Evolutionary conservation across 2,888 invertebrate species (phyloP).

Genomic region (Scrobipalpa atriplicella): DNA sequence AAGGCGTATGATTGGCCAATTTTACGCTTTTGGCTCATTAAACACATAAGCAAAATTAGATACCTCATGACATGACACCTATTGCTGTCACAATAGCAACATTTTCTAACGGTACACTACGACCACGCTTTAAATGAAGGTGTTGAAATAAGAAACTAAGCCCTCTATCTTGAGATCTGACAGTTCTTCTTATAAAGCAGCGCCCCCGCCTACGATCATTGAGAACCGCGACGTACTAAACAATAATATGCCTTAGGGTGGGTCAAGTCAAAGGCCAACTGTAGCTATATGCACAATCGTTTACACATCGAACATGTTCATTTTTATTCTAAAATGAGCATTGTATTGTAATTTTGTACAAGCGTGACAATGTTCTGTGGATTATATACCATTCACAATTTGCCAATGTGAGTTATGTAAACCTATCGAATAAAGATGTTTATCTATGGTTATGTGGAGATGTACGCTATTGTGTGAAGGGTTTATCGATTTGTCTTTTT

Average conservation of each 20-base stretch:
- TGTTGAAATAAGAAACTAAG: too few relatives aligned
- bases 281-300: background rate
- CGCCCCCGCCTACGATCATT: too few relatives aligned
- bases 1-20: background rate
- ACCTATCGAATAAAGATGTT: background rate
- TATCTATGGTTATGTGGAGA: background rate
- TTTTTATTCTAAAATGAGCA: constrained; percentile 1
- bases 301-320: background rate
- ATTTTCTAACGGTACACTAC: background rate
- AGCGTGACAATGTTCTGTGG: background rate
- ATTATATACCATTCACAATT: background rate
- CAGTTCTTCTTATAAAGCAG: too few relatives aligned
- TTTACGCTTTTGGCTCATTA: constrained; percentile 5
- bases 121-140: too few relatives aligned
- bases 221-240: too few relatives aligned
- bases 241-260: background rate
- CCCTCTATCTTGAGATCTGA: too few relatives aligned
- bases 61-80: background rate
- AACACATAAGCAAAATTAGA: constrained; percentile 1
- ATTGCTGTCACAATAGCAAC: constrained; percentile 3
- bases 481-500: too few relatives aligned
- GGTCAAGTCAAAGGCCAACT: constrained; percentile 22
- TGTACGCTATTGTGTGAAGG: too few relatives aligned
- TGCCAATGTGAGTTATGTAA: constrained; percentile 3
- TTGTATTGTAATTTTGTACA: constrained; percentile 1